phyloP scores from a whole-genome alignment of 2,888 invertebrate genomes.

The Ormyrus thymus region DNA sequence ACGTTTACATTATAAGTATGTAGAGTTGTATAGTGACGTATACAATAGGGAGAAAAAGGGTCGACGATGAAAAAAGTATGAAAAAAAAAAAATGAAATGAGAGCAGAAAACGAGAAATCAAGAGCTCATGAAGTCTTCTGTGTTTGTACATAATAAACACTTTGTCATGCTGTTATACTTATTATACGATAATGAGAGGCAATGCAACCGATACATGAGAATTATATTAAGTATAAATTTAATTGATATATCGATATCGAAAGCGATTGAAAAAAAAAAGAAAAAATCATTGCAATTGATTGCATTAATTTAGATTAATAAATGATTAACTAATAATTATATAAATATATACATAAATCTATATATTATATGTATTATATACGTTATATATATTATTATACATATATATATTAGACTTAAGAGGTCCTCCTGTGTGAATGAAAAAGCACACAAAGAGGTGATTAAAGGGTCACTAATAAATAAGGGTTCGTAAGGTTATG shows the following conservation, averaged over 20 bases:
- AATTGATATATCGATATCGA: background rate
- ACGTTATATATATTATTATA: slow-evolving; percentile 13
- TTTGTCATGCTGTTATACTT: slow-evolving; percentile 32
- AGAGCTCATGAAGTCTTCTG: slow-evolving; percentile 29
- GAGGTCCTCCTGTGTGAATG: slow-evolving; percentile 35
- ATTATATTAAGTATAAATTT: background rate
- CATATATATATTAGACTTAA: slow-evolving; percentile 42
- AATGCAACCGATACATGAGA: background rate
- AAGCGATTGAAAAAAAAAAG: no score
- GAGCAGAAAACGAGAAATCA: background rate
- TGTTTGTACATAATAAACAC: slow-evolving; percentile 43
- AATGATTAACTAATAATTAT: slow-evolving; percentile 39
- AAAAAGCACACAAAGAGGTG: background rate
- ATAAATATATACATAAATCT: slow-evolving; percentile 48
- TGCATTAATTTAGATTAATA: slow-evolving; percentile 25
- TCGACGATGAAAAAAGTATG: slow-evolving; percentile 1
- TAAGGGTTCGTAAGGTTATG: no score
- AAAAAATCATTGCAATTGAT: background rate
- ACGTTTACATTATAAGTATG: slow-evolving; percentile 33
- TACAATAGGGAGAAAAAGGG: background rate
- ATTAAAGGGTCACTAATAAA: background rate
- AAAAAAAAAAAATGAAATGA: slow-evolving; percentile 7
- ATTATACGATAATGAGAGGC: background rate
- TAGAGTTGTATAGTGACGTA: slow-evolving; percentile 47
- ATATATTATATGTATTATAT: slow-evolving; percentile 30